Evolutionary conservation across 2,797 vertebrate species (phyloP), one percentile per base, ranked within the genome.

Genomic region (Aplochiton taeniatus): DNA sequence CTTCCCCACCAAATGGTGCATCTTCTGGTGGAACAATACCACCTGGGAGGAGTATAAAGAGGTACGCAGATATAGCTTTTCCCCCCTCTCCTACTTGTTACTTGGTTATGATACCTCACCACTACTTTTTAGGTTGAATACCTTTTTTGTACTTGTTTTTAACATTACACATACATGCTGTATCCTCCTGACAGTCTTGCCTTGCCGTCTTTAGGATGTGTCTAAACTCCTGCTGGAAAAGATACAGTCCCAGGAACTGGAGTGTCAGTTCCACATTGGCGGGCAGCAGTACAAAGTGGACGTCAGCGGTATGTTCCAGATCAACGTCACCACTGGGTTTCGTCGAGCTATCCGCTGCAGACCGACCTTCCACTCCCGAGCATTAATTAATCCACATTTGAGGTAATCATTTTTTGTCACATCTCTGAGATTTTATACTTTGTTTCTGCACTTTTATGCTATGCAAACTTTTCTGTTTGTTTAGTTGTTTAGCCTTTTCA

Each of bases 241-340:
- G 47, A 81, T 80, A 78, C 57, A 10, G 0, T 7, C 68, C 0
- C 75, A 79, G 48, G 52, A 76, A 58, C 1, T 18, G 0, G 60
- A 73, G 43, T 85, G 74, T 12, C 63, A 1, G 43, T 81, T 89
- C 57, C 0, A 0, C 5, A 65, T 83, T 0, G 49, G 18, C 16
- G 9, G 1, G 0, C 20, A 61, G 17, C 3, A 49, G 49, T 86
- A 88, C 63, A 63, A 14, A 51, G 47, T 89, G 74, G 76, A 89
- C 76, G 84, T 90, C 67, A 69, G 5, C 56, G 41, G 4, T 50
- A 83, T 85, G 82, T 80, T 4, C 43, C 87, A 90, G 68, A 79
- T 49, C 65, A 86, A 83, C 8, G 8, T 80, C 19, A 44, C 12
- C 51, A 80, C 86, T 0, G 60, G 77, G 4, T 82, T 57, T 50